A percentile compares a stretch with the other conserved stretches of the same genome.
Conservation (phyloP, 2,113 vertebrate species). For the Stegastes partitus region DNA sequence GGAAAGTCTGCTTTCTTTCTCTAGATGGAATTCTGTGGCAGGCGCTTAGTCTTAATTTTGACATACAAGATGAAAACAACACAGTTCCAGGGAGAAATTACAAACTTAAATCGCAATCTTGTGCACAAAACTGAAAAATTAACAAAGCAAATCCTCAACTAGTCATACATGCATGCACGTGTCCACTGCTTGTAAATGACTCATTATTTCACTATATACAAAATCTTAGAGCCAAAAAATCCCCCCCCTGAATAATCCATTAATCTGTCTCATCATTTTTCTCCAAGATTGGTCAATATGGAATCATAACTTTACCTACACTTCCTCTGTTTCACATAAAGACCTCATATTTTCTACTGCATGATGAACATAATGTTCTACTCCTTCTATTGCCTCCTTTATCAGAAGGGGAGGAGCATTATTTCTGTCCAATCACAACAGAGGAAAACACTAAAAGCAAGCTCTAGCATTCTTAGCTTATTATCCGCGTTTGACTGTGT, state of each 20-base stretch:
- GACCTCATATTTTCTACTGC: slow-evolving; percentile 12
- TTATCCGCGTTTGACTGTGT: slow-evolving; percentile 64
- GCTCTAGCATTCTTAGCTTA: slow-evolving; percentile 39
- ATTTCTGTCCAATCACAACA: slow-evolving; percentile 60
- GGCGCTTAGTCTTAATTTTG: neutral
- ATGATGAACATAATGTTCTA: slow-evolving; percentile 15
- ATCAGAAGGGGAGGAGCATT: slow-evolving; percentile 45
- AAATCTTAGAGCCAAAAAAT: neutral
- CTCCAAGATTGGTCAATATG: neutral
- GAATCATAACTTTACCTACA: slow-evolving; percentile 23
- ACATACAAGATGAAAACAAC: neutral
- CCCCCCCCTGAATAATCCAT: neutral
- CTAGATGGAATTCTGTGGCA: neutral
- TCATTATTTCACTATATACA: neutral
- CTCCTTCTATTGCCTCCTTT: slow-evolving; percentile 9
- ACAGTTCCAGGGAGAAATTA: neutral
- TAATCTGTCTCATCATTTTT: neutral
- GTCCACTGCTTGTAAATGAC: neutral
- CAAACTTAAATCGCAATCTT: neutral
- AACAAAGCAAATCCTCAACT: neutral
- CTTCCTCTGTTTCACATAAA: slow-evolving; percentile 7
- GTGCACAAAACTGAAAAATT: neutral
- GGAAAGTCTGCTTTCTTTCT: slow-evolving; percentile 45
- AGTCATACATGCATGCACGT: neutral
- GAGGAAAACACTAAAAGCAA: slow-evolving; percentile 45